Evolutionary conservation across 2,888 invertebrate species (phyloP).

Genomic region (Monopis laevigella): DNA sequence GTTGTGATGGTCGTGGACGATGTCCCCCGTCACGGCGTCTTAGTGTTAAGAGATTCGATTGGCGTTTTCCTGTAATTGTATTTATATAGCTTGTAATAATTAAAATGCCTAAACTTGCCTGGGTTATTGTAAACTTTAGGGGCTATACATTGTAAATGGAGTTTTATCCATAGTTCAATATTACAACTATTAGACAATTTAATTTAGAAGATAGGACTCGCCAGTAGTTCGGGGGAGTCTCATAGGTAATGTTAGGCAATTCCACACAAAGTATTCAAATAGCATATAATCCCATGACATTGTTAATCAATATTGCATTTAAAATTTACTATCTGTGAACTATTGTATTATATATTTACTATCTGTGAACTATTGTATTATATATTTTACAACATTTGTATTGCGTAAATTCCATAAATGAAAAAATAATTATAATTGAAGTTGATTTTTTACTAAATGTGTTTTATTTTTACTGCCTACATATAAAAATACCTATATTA

Average conservation of each 20-base stretch:
- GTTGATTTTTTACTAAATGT: slow-evolving; percentile 50
- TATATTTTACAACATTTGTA: slow-evolving; percentile 62
- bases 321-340: slow-evolving; percentile 59
- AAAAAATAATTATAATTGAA: slow-evolving; percentile 53
- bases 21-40: slow-evolving; percentile 44
- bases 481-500: too few species aligned
- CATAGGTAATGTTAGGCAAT: slow-evolving; percentile 19
- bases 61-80: neutral
- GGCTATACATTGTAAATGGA: slow-evolving; percentile 39
- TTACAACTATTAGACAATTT: slow-evolving; percentile 38
- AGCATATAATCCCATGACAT: slow-evolving; percentile 43
- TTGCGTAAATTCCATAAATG: slow-evolving; percentile 58
- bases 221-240: slow-evolving; percentile 27
- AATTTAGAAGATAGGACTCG: slow-evolving; percentile 36
- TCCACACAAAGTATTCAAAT: neutral
- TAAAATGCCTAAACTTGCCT: slow-evolving; percentile 59
- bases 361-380: slow-evolving; percentile 61
- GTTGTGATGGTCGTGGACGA: too few species aligned
- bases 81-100: slow-evolving; percentile 12
- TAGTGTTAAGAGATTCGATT: slow-evolving; percentile 1
- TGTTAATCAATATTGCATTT: slow-evolving; percentile 57
- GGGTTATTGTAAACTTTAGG: slow-evolving; percentile 33
- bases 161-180: slow-evolving; percentile 43
- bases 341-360: slow-evolving; percentile 57
- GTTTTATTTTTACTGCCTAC: slow-evolving; percentile 19